Percentiles rank a stretch among this genome's conserved stretches.
Evolutionary conservation across 2,797 vertebrate genomes (phyloP).

Genomic region (Craterocephalus amniculus): DNA sequence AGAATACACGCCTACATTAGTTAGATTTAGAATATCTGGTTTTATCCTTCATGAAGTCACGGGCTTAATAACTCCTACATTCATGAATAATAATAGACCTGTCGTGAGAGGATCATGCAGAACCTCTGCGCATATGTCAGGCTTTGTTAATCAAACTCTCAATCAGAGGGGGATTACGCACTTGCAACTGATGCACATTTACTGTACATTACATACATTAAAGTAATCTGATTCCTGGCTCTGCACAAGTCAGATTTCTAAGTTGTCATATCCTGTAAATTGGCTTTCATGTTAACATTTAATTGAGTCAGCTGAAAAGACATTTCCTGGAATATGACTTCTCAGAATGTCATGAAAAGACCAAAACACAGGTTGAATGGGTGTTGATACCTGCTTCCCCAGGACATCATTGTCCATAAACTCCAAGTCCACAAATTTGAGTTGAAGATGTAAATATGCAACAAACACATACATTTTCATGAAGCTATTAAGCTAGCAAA

Average conservation of each 20-base stretch:
- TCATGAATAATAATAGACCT: constrained; percentile 37
- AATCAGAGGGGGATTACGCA: neutral
- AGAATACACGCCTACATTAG: constrained; percentile 22
- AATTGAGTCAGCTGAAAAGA: neutral
- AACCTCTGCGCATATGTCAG: neutral
- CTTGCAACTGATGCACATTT: constrained; percentile 3
- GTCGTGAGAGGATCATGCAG: constrained; percentile 29
- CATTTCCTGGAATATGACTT: constrained; percentile 1
- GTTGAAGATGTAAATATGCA: neutral
- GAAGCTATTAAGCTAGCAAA: too few species aligned
- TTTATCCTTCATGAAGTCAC: constrained; percentile 39
- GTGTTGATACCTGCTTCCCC: neutral
- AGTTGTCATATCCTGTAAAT: neutral
- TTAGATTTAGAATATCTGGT: constrained; percentile 40
- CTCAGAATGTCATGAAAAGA: neutral
- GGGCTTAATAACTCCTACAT: constrained; percentile 47
- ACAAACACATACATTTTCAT: neutral
- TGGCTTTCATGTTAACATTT: constrained; percentile 1
- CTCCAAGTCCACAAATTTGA: neutral
- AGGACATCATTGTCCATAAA: neutral
- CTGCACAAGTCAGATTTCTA: neutral
- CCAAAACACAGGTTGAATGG: neutral
- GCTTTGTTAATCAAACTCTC: neutral
- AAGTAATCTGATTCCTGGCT: constrained; percentile 7
- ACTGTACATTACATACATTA: neutral